Conservation (phyloP, 2,888 invertebrate genomes). For the Melieria picta region DNA sequence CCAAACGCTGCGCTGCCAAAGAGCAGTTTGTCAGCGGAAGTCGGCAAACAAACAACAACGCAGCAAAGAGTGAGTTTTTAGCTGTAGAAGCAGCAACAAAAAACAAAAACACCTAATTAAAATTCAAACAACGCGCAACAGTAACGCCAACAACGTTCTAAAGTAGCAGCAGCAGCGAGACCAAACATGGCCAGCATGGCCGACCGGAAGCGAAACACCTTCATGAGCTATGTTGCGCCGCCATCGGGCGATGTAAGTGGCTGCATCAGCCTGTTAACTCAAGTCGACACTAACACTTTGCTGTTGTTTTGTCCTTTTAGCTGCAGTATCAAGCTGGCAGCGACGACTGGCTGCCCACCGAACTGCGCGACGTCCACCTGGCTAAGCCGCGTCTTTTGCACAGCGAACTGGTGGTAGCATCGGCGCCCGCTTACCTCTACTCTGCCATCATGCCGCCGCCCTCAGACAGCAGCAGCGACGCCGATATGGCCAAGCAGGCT, state of each 20-base stretch:
- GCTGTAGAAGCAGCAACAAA: neutral
- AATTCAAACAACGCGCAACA: slow-evolving; percentile 35
- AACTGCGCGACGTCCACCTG: slow-evolving; percentile 56
- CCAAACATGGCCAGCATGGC: slow-evolving; percentile 36
- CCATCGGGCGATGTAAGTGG: slow-evolving; percentile 49
- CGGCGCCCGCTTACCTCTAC: slow-evolving; percentile 87
- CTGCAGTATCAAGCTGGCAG: slow-evolving; percentile 45
- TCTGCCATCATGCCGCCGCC: slow-evolving; percentile 70
- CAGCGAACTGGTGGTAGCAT: slow-evolving; percentile 80
- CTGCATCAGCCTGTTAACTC: neutral
- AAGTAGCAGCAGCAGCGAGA: slow-evolving; percentile 11
- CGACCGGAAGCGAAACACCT: slow-evolving; percentile 56
- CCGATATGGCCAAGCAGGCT: slow-evolving; percentile 71
- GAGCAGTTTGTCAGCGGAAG: slow-evolving; percentile 15
- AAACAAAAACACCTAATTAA: slow-evolving; percentile 16
- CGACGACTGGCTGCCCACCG: slow-evolving; percentile 59
- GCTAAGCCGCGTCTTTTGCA: slow-evolving; percentile 54
- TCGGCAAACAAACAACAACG: slow-evolving; percentile 9
- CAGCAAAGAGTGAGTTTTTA: neutral
- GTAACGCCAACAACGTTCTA: neutral
- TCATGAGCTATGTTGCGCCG: slow-evolving; percentile 60
- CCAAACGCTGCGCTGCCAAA: slow-evolving; percentile 10
- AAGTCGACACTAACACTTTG: neutral
- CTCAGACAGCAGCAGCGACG: slow-evolving; percentile 68
- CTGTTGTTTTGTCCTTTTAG: neutral